phyloP scores from a whole-genome alignment of 2,113 vertebrate genomes.

The Atlantisia rogersi region DNA sequence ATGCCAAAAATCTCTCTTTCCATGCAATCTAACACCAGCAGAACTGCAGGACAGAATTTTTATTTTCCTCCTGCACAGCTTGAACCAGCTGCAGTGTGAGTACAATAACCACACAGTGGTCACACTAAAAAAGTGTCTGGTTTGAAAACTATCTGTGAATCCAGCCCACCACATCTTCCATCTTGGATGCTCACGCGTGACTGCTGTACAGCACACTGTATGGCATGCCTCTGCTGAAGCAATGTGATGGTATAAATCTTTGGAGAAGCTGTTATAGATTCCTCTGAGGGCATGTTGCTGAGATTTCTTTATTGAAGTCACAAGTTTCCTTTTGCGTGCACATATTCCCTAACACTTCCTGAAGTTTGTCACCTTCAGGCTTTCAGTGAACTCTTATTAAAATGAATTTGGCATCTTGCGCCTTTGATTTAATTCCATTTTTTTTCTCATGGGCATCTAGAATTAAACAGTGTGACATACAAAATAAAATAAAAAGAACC shows the following conservation, averaged over 20 bases:
- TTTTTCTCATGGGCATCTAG: background rate
- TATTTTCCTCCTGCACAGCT: constrained; percentile 73
- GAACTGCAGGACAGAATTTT: constrained; percentile 75
- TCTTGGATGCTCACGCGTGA: background rate
- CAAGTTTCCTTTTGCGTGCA: constrained; percentile 24
- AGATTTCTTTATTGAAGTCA: constrained; percentile 37
- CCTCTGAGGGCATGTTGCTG: background rate
- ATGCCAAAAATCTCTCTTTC: constrained; percentile 78
- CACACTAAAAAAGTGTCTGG: background rate
- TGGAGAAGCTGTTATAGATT: constrained; percentile 69
- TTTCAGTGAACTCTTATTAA: constrained; percentile 38
- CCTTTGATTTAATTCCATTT: constrained; percentile 40
- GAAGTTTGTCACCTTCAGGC: constrained; percentile 57
- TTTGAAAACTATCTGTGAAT: background rate
- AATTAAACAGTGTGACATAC: background rate
- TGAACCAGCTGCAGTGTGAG: constrained; percentile 74
- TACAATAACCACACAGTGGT: constrained; percentile 45
- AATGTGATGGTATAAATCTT: constrained; percentile 68
- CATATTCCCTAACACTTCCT: constrained; percentile 56
- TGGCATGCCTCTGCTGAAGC: background rate
- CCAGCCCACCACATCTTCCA: background rate
- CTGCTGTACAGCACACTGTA: background rate
- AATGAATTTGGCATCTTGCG: constrained; percentile 24
- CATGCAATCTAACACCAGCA: constrained; percentile 76
- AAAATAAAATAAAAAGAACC: background rate